Evolutionary conservation across 92 coral and sea anemone species (phyloP), one percentile per base, ranked within the genome.

Genomic region (Zoanthus sociatus): DNA sequence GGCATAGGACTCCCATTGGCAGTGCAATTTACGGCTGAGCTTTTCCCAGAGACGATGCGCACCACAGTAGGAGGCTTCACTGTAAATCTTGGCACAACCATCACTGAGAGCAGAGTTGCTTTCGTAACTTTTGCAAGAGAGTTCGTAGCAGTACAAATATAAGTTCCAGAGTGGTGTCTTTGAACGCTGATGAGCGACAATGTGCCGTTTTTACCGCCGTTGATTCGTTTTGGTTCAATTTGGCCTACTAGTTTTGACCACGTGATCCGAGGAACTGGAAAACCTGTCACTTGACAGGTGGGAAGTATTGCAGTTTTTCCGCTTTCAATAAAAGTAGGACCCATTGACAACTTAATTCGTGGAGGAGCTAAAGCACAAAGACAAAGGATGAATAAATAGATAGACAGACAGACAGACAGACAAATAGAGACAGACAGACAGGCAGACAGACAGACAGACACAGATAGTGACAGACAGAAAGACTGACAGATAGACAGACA

Each of bases 201-300:
- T 3, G 85, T 66, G 17, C 75, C 26, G 53, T 70, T 21, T 20
- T 14, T 21, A 6, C 75, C 74, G 30, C 60, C 85, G 2, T 10
- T 18, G 13, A 81, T 20, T 42, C 63, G 51, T 5, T 64, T 51
- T 0, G 75, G 85, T 20, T 46, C 12, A 50, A 9, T 66, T 21
- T 66, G 73, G 15, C 85, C 61, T 14, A 42, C 58, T 20, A 81
- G 85, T 50, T 81, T 81, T 20, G 85, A 81, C 85, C 75, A 81
- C 85, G 75, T 81, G 85, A 81, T 66, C 74, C 17, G 66, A 66
- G 85, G 85, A 21, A 66, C 74, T 64, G 85, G 85, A 26, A 81
- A 81, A 21, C 85, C 85, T 42, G 85, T 81, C 58, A 81, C 85
- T 47, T 66, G 74, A 66, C 85, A 81, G 11, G 85, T 63, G 9